phyloP scores from a whole-genome alignment of 2,888 invertebrate genomes.

The Nebria salina region DNA sequence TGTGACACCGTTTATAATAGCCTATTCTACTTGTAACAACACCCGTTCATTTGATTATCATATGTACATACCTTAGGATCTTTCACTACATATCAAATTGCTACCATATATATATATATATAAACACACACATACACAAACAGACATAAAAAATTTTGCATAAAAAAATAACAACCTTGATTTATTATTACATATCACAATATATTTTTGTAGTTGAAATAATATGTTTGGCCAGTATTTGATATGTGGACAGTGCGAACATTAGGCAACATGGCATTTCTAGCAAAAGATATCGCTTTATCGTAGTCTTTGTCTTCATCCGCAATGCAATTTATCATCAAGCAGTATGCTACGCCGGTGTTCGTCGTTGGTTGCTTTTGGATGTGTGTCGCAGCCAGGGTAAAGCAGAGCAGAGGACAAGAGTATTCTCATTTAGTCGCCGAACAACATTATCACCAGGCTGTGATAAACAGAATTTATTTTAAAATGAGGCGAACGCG shows the following conservation, averaged over 20 bases:
- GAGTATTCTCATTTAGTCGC: conserved; percentile 15
- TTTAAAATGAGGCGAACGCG: conserved; percentile 35
- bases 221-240: background rate
- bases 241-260: background rate
- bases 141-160: too few species aligned
- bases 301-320: conserved; percentile 23
- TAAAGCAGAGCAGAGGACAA: background rate
- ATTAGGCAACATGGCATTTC: background rate
- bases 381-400: background rate
- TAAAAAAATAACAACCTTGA: too few species aligned
- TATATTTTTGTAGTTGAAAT: too few species aligned
- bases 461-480: conserved; percentile 46
- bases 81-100: too few species aligned
- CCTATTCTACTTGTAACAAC: too few species aligned
- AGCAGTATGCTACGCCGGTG: conserved; percentile 16
- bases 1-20: too few species aligned
- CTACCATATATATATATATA: too few species aligned
- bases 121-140: too few species aligned
- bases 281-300: background rate
- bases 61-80: too few species aligned
- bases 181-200: too few species aligned
- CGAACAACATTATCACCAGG: conserved; percentile 44
- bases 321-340: conserved; percentile 36
- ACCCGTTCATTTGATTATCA: too few species aligned
- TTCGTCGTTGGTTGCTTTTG: conserved; percentile 20